phyloP scores from a whole-genome alignment of 2,113 vertebrate species.

The Holacanthus passer region DNA sequence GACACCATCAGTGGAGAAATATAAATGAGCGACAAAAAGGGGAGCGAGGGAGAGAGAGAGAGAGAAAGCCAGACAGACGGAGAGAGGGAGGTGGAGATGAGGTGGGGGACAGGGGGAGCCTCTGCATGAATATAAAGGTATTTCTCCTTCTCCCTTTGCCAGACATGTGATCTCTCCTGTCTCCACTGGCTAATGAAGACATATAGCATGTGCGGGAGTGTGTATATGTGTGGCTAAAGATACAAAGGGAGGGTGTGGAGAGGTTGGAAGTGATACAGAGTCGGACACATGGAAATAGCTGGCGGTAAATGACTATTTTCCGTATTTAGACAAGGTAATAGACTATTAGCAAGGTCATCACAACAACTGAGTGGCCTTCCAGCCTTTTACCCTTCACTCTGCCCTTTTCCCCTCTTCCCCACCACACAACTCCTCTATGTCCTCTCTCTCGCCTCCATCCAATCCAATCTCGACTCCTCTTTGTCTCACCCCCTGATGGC shows the following conservation, averaged over 20 bases:
- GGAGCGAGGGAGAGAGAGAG: constrained; percentile 11
- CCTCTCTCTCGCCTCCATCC: constrained; percentile 21
- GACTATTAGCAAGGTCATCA: constrained; percentile 51
- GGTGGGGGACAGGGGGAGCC: constrained; percentile 36
- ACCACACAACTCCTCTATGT: background rate
- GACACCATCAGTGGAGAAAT: constrained; percentile 73
- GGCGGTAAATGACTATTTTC: constrained; percentile 27
- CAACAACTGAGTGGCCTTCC: constrained; percentile 23
- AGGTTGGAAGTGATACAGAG: constrained; percentile 11
- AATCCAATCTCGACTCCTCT: constrained; percentile 42
- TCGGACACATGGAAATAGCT: constrained; percentile 8
- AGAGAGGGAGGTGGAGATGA: constrained; percentile 37
- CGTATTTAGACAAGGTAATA: constrained; percentile 46
- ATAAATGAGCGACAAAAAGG: constrained; percentile 71
- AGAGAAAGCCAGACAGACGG: constrained; percentile 49
- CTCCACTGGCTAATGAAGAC: constrained; percentile 79
- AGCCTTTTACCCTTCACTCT: constrained; percentile 54
- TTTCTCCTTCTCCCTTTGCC: constrained; percentile 63
- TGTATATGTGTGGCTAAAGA: constrained; percentile 9
- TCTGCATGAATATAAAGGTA: constrained; percentile 63
- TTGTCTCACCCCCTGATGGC: constrained; percentile 60
- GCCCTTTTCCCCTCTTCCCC: constrained; percentile 17
- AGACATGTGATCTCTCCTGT: constrained; percentile 69
- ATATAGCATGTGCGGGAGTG: constrained; percentile 58
- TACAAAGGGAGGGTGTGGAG: constrained; percentile 23